Evolutionary conservation across 1,140 invertebrate genomes (phyloP), one percentile per base, ranked within the genome.

Genomic region (Zaprionus africanus): DNA sequence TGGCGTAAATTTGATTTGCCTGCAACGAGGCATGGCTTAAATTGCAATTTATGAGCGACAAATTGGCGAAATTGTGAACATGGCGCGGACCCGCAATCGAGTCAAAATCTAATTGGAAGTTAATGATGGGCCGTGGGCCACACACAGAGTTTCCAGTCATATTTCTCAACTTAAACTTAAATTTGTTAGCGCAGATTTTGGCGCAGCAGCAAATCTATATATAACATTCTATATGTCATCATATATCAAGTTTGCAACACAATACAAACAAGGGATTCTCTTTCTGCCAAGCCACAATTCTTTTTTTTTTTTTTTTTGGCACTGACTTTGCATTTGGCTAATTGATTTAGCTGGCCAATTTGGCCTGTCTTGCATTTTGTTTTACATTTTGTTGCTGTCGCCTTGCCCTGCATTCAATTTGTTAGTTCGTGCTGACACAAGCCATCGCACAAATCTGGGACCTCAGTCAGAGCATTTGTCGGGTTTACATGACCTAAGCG

Each of bases 41-140:
- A 90, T 90, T 88, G 85, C 85, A 88, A 88, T 90, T 90, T 88
- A 90, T 88, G 72, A 11, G 71, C 76, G 60, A 72, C 85, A 88
- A 85, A 90, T 90, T 90, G 84, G 81, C 61, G 76, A 63, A 86
- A 54, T 67, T 78, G 66, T 70, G 67, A 31, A 41, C 66, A 78
- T 77, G 70, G 26, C 54, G 46, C 19, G 43, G 43, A 34, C 56
- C 56, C 56, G 63, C 70, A 75, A 75, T 82, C 79, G 54, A 76
- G 70, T 78, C 51, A 59, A 72, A 88, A 90, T 65, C 63, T 90
- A 90, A 90, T 90, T 90, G 73, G 53, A 78, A 79, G 70, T 82
- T 90, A 90, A 82, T 90, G 81, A 88, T 69, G 56, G 17, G 34
- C 41, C 38, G 49, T 46, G 70, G 13, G 15, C 26, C 22, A 64